Percentiles rank a stretch among this genome's conserved stretches.
Conservation (phyloP, 2,797 vertebrate species). For the Parotocinclus haroldoi region DNA sequence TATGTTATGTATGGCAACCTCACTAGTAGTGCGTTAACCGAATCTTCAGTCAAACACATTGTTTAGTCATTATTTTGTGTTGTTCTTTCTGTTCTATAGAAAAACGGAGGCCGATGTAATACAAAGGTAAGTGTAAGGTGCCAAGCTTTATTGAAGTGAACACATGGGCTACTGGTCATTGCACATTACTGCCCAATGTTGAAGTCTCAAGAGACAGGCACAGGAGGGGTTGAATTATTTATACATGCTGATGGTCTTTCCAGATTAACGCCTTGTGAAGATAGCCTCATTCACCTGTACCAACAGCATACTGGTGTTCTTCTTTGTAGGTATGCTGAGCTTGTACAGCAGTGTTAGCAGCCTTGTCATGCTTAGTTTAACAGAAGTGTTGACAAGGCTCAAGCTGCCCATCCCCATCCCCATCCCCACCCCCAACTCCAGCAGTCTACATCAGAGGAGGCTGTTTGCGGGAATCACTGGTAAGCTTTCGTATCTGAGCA, state of each 20-base stretch:
- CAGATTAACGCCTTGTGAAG: conserved; percentile 15
- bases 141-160: conserved; percentile 61
- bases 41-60: too few species aligned
- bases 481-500: conserved; percentile 65
- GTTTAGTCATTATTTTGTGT: background rate
- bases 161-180: conserved; percentile 57
- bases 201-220: conserved; percentile 50
- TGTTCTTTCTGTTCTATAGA: conserved; percentile 8
- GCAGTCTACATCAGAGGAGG: conserved; percentile 38
- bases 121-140: conserved; percentile 51
- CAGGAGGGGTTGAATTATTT: conserved; percentile 68
- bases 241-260: conserved; percentile 57
- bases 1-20: too few species aligned
- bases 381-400: conserved; percentile 30
- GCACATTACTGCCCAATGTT: conserved; percentile 58
- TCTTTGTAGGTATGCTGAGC: conserved; percentile 7
- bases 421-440: too few species aligned
- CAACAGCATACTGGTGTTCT: conserved; percentile 13
- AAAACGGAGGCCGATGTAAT: conserved; percentile 21
- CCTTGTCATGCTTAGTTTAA: conserved; percentile 38
- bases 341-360: conserved; percentile 18
- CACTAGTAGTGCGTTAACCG: too few species aligned
- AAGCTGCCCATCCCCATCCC: conserved; percentile 24
- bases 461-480: conserved; percentile 76
- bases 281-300: conserved; percentile 26